Conservation (phyloP, 2,888 invertebrate genomes). For the Drosophila basisetae region DNA sequence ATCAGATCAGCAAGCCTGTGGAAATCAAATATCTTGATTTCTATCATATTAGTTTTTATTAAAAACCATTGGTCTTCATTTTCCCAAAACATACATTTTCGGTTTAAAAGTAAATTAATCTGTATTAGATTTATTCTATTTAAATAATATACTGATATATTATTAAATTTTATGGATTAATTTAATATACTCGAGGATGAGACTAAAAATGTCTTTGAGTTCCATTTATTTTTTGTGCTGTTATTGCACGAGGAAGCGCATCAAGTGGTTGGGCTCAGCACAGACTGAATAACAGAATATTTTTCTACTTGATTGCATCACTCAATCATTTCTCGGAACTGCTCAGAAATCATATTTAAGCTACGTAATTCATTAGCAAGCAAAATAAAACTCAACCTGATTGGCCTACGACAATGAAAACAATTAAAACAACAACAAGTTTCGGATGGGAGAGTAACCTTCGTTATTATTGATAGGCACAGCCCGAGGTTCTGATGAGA, state of each 20-base stretch:
- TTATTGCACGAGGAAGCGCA: neutral
- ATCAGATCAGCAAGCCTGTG: neutral
- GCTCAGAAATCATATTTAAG: conserved; percentile 3
- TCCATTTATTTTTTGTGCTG: neutral
- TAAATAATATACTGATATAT: neutral
- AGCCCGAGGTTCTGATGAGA: conserved; percentile 59
- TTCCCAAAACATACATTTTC: neutral
- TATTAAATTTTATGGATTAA: neutral
- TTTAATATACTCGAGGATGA: neutral
- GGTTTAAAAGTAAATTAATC: neutral
- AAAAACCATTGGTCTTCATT: neutral
- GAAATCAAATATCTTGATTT: neutral
- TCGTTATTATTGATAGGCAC: conserved; percentile 61
- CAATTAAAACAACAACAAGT: conserved; percentile 11
- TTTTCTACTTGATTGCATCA: conserved; percentile 16
- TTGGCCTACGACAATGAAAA: conserved; percentile 8
- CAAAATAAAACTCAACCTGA: conserved; percentile 10
- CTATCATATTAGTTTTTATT: neutral
- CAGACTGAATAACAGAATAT: neutral
- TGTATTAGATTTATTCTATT: neutral
- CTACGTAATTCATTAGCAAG: conserved; percentile 7
- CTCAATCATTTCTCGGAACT: conserved; percentile 38
- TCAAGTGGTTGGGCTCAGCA: neutral
- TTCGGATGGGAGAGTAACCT: conserved; percentile 44
- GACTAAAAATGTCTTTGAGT: neutral